phyloP scores from a whole-genome alignment of 2,797 vertebrate species.

The Chloroceryle inda region DNA sequence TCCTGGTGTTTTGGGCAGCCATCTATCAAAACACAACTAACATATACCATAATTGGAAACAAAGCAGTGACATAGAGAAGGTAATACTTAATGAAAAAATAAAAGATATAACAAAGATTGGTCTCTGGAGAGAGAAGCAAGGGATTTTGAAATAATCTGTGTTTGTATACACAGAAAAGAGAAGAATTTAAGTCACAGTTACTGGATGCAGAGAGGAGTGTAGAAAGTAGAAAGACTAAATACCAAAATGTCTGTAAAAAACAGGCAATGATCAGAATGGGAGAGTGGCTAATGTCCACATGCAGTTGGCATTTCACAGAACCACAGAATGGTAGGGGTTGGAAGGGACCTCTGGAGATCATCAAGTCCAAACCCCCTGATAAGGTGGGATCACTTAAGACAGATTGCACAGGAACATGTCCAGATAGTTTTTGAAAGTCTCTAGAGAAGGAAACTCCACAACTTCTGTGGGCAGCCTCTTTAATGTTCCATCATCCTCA shows the following conservation, averaged over 20 bases:
- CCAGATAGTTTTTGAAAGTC: too few relatives aligned
- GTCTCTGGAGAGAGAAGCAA: background rate
- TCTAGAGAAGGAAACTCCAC: too few relatives aligned
- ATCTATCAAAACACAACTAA: constrained; percentile 15
- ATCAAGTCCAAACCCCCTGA: too few relatives aligned
- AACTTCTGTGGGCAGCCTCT: too few relatives aligned
- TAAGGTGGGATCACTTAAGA: too few relatives aligned
- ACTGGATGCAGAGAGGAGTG: background rate
- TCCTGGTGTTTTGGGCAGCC: background rate
- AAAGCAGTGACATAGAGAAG: background rate
- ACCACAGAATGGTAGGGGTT: too few relatives aligned
- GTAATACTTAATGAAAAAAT: constrained; percentile 5
- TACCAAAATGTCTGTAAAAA: background rate
- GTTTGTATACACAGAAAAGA: background rate
- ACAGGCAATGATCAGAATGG: background rate
- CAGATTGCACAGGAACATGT: too few relatives aligned
- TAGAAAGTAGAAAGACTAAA: background rate
- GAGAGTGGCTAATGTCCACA: background rate
- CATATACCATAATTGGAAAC: background rate
- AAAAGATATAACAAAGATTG: background rate
- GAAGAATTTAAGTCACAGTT: background rate
- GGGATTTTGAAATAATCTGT: background rate
- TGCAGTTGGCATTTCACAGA: background rate
- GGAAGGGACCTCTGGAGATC: too few relatives aligned
- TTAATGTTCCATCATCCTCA: too few relatives aligned